Percentiles rank a stretch among this genome's conserved stretches.
Evolutionary conservation across 2,113 vertebrate species (phyloP).

Genomic region (Varanus salvator): DNA sequence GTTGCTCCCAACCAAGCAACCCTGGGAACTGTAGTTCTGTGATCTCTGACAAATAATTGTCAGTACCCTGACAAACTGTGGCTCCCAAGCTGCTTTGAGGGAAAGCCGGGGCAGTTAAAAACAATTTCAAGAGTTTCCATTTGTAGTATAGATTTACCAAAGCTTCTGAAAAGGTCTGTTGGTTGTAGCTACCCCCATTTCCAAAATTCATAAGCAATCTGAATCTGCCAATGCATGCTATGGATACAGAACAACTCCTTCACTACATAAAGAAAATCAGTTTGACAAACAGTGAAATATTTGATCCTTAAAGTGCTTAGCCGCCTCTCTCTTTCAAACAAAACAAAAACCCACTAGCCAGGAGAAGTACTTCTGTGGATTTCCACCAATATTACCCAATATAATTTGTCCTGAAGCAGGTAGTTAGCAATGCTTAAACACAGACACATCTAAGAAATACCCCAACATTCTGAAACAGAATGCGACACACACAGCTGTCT

Average conservation of each 20-base stretch:
- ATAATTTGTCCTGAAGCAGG: constrained; percentile 46
- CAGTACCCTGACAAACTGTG: not conserved
- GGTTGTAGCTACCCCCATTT: constrained; percentile 20
- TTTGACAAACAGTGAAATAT: not conserved
- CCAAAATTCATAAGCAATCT: not conserved
- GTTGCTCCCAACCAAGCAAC: not conserved
- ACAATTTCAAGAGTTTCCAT: not conserved
- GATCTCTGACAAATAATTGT: constrained; percentile 13
- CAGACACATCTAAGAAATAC: constrained; percentile 59
- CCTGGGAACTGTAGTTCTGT: constrained; percentile 17
- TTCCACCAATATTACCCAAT: constrained; percentile 31
- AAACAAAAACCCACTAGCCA: not conserved
- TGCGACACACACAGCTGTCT: too few species aligned
- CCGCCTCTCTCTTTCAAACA: not conserved
- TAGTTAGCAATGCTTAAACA: constrained; percentile 68
- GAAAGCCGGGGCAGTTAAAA: not conserved
- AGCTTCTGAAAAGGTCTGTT: not conserved
- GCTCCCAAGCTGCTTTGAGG: not conserved
- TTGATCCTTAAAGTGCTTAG: not conserved
- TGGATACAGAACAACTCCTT: not conserved
- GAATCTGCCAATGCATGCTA: not conserved
- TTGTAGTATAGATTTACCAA: not conserved
- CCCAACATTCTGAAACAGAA: not conserved
- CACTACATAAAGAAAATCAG: not conserved
- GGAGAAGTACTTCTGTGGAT: not conserved